Conservation (phyloP, 1,140 invertebrate species). For the Drosophila aff. region DNA sequence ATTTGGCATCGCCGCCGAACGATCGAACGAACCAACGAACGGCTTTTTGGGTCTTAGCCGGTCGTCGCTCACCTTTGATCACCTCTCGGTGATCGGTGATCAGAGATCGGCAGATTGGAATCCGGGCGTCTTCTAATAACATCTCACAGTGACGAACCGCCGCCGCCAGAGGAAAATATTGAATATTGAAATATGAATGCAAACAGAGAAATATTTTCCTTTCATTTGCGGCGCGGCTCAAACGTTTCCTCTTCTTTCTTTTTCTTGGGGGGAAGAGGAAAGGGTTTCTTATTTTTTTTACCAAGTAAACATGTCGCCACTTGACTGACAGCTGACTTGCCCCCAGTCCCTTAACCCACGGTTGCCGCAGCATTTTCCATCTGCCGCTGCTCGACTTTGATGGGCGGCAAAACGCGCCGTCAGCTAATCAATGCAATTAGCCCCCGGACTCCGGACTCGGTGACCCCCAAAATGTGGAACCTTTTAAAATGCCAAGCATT, state of each 20-base stretch:
- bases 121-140: slow-evolving; percentile 64
- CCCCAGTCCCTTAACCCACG: slow-evolving; percentile 36
- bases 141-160: slow-evolving; percentile 8
- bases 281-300: slow-evolving; percentile 46
- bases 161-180: slow-evolving; percentile 65
- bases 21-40: neutral
- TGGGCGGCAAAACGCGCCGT: slow-evolving; percentile 78
- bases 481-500: slow-evolving; percentile 81
- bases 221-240: slow-evolving; percentile 48
- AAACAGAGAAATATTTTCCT: slow-evolving; percentile 66
- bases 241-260: slow-evolving; percentile 41
- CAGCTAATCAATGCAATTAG: slow-evolving; percentile 84
- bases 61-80: slow-evolving; percentile 49
- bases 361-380: slow-evolving; percentile 20
- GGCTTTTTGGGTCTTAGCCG: slow-evolving; percentile 2
- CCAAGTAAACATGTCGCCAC: slow-evolving; percentile 79
- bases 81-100: slow-evolving; percentile 24
- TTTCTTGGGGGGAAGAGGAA: slow-evolving; percentile 10
- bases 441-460: slow-evolving; percentile 48
- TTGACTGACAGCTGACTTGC: slow-evolving; percentile 80
- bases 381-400: slow-evolving; percentile 56
- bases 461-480: slow-evolving; percentile 81
- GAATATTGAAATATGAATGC: slow-evolving; percentile 82
- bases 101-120: slow-evolving; percentile 40
- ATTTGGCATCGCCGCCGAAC: slow-evolving; percentile 61